A percentile compares a stretch with the other conserved stretches of the same genome.
phyloP scores from a whole-genome alignment of 2,797 vertebrate species.

The Sebastes hopkinsi region DNA sequence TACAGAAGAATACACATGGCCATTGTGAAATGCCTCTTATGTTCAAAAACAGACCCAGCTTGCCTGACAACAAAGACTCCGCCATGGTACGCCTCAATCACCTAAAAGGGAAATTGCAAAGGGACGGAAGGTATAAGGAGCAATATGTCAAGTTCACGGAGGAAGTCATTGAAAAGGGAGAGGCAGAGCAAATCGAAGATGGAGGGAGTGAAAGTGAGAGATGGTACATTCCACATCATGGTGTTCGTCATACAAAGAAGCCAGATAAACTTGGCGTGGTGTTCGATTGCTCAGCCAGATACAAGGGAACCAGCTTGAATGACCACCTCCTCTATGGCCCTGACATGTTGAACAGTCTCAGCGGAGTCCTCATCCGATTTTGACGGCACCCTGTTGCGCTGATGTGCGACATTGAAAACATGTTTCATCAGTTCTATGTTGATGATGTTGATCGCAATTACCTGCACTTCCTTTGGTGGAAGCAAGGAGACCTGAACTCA shows the following conservation, averaged over 20 bases:
- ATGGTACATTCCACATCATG: neutral
- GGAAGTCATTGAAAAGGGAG: too few species aligned
- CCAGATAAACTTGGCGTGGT: neutral
- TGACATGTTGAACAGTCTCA: neutral
- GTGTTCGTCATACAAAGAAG: neutral
- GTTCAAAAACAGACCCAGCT: neutral
- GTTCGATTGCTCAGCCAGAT: neutral
- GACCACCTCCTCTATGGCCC: neutral
- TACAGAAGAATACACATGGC: neutral
- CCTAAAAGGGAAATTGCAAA: too few species aligned
- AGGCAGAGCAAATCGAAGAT: too few species aligned
- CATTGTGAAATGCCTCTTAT: neutral
- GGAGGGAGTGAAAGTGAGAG: too few species aligned
- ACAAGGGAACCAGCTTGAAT: neutral
- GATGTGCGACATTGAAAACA: neutral
- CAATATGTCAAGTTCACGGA: too few species aligned
- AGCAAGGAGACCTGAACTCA: neutral
- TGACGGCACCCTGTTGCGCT: neutral
- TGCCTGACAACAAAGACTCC: neutral
- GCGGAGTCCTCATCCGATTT: neutral
- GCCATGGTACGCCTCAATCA: neutral
- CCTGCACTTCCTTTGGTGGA: too few species aligned
- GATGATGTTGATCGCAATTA: neutral
- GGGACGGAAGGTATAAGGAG: too few species aligned
- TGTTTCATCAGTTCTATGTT: neutral